Base-by-base conservation (phyloP, 2,113 vertebrate genomes). In the Oncorhynchus masou region DNA sequence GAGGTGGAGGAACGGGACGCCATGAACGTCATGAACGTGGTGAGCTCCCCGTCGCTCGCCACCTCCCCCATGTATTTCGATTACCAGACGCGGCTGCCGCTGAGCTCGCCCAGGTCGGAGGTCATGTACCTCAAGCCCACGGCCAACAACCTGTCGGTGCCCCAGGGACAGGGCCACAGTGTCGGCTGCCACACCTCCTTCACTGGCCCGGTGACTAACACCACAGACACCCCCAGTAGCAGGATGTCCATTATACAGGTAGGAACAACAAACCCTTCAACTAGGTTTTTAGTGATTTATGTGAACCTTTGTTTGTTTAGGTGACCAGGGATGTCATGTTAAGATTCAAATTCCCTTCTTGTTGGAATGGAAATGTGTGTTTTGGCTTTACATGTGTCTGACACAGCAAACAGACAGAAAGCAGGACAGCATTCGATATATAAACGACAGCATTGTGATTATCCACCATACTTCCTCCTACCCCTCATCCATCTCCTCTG, bases 181-280 rank as follows among this genome's bases (percentile, higher is more conserved):
- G 95, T 94, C 91, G 97, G 96, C 91, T 98, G 98, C 94, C 98
- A 99, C 93, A 97, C 95, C 93, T 98, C 97, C 94, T 99, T 99
- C 95, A 98, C 97, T 39, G 94, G 97, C 89, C 96, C 96, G 92
- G 96, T 96, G 92, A 97, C 94, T 91, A 98, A 96, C 91, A 93
- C 96, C 87, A 97, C 94, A 74, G 98, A 99, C 93, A 96, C 96
- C 88, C 95, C 97, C 67, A 94, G 94, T 91, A 97, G 96, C 93
- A 95, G 98, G 95, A 99, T 99, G 98, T 99, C 98, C 92, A 96
- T 99, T 95, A 99, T 99, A 94, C 98, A 99, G 98, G 98, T 99
- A 92, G 92, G 93, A 93, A 62, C 93, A 8, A 34, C 48, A 49
- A 73, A 70, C 27, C 25, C 5, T 31, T n/a, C 6, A 3, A 13